Evolutionary conservation across 2,888 invertebrate species (phyloP).

Genomic region (Hypercompe scribonia): DNA sequence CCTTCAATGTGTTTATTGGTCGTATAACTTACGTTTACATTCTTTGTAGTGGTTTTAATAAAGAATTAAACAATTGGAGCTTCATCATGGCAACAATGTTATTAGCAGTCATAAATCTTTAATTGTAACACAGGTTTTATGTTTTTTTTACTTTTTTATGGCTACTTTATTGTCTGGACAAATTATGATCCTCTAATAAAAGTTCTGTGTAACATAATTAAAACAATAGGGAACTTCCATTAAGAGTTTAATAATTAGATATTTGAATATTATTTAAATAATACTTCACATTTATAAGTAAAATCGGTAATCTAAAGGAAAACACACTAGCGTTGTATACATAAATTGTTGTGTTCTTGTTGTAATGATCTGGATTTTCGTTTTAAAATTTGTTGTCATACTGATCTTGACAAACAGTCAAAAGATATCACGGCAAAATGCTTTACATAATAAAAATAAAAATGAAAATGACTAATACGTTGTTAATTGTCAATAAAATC

Average conservation of each 20-base stretch:
- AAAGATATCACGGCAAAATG: neutral
- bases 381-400: neutral
- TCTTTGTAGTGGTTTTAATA: conserved; percentile 64
- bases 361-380: neutral
- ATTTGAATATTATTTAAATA: neutral
- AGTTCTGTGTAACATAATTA: neutral
- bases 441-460: neutral
- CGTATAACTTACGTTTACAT: conserved; percentile 48
- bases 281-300: too few relatives aligned
- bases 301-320: too few relatives aligned
- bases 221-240: neutral
- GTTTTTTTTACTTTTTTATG: conserved; percentile 25
- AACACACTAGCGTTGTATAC: too few relatives aligned
- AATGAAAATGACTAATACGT: conserved; percentile 39
- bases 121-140: conserved; percentile 25
- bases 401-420: neutral
- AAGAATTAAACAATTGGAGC: conserved; percentile 56
- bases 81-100: conserved; percentile 53
- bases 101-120: conserved; percentile 43
- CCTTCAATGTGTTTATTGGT: conserved; percentile 70
- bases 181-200: neutral
- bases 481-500: conserved; percentile 43
- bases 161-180: conserved; percentile 12
- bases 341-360: neutral
- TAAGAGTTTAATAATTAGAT: neutral